A percentile compares a stretch with the other conserved stretches of the same genome.
phyloP scores from a whole-genome alignment of 2,888 invertebrate species.

The Thereva nobilitata region DNA sequence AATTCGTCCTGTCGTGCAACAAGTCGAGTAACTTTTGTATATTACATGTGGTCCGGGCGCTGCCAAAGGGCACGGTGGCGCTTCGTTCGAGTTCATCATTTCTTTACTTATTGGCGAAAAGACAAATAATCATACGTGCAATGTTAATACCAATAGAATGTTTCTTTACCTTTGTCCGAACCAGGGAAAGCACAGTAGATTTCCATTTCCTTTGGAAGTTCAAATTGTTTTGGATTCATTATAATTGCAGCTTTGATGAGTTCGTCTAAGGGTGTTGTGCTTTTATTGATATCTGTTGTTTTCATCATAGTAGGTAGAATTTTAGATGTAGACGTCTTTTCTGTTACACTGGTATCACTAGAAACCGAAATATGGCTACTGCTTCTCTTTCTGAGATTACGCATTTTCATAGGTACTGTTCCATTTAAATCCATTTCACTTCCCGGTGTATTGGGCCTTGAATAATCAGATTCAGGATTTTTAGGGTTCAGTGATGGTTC shows the following conservation, averaged over 20 bases:
- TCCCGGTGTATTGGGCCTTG: slow-evolving; percentile 54
- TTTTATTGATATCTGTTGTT: slow-evolving; percentile 55
- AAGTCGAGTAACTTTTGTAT: no score
- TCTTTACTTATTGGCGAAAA: no score
- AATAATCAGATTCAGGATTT: slow-evolving; percentile 44
- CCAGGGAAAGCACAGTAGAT: slow-evolving; percentile 80
- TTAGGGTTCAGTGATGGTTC: slow-evolving; percentile 56
- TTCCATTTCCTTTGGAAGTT: slow-evolving; percentile 79
- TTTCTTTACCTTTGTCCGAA: slow-evolving; percentile 70
- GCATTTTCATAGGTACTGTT: slow-evolving; percentile 56
- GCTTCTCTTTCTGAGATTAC: slow-evolving; percentile 56
- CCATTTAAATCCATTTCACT: slow-evolving; percentile 46
- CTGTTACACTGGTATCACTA: slow-evolving; percentile 50
- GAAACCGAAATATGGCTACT: slow-evolving; percentile 50
- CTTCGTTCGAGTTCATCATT: no score
- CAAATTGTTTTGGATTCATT: slow-evolving; percentile 89
- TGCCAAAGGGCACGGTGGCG: no score
- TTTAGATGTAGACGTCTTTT: slow-evolving; percentile 49
- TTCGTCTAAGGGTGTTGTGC: slow-evolving; percentile 71
- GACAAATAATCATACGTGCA: no score
- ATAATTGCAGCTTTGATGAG: slow-evolving; percentile 80
- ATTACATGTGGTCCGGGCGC: no score
- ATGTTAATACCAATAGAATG: no score
- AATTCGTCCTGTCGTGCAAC: no score
- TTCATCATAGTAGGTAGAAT: slow-evolving; percentile 52